Conservation (phyloP, 2,888 invertebrate species). For the Caenorhabditis doughertyi region DNA sequence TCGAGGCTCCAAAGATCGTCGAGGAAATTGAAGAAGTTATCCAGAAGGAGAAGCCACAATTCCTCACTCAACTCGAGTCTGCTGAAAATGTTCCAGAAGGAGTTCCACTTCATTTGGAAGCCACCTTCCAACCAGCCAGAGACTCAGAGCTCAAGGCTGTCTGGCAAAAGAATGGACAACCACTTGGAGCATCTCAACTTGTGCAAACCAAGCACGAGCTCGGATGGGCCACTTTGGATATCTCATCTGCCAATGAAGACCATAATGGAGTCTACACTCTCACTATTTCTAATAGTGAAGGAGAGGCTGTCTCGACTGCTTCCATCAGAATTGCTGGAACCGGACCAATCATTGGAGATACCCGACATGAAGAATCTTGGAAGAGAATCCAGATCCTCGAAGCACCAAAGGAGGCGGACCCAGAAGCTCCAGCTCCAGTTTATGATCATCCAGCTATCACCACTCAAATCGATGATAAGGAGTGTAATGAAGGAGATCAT, state of each 20-base stretch:
- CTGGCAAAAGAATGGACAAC: conserved; percentile 78
- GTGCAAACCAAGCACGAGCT: conserved; percentile 87
- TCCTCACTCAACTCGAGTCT: conserved; percentile 92
- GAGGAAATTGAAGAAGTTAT: conserved; percentile 88
- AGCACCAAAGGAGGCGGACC: conserved; percentile 69
- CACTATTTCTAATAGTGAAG: conserved; percentile 92
- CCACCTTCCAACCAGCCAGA: conserved; percentile 95
- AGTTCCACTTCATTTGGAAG: conserved; percentile 95
- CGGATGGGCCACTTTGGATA: conserved; percentile 93
- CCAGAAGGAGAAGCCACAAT: conserved; percentile 80
- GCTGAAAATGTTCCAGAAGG: conserved; percentile 91
- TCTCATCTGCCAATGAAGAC: conserved; percentile 86
- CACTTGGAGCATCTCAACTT: conserved; percentile 82
- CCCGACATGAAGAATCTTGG: conserved; percentile 94
- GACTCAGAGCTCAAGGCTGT: conserved; percentile 88
- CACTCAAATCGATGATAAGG: conserved; percentile 92
- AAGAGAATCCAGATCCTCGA: conserved; percentile 88
- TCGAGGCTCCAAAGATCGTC: conserved; percentile 86
- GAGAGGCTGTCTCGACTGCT: conserved; percentile 96
- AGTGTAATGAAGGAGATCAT: conserved; percentile 88
- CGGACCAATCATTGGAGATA: conserved; percentile 87
- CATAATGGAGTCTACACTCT: conserved; percentile 97
- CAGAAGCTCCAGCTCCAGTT: conserved; percentile 75
- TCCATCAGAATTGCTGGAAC: conserved; percentile 87
- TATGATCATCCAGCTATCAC: conserved; percentile 86